A percentile compares a stretch with the other conserved stretches of the same genome.
phyloP scores from a whole-genome alignment of 2,113 vertebrate species.

The Ceuthmochares aereus region DNA sequence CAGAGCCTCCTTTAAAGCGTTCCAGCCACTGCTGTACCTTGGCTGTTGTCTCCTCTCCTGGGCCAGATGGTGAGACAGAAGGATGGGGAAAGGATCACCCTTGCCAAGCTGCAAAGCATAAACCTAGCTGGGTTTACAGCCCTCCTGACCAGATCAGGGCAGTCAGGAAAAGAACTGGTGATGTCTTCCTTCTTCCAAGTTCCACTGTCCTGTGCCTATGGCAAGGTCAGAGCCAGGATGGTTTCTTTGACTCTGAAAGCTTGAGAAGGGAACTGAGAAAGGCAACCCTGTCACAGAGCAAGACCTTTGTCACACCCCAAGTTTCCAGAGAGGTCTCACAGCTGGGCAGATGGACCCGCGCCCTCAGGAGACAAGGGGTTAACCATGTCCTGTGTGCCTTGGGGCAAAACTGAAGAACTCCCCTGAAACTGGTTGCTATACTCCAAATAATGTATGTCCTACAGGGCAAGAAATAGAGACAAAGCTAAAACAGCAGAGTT shows the following conservation, averaged over 20 bases:
- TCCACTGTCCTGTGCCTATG: too few relatives aligned
- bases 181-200: background rate
- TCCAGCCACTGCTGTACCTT: accelerated
- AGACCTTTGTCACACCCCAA: background rate
- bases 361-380: background rate
- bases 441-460: background rate
- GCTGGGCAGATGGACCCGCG: background rate
- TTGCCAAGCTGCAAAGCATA: background rate
- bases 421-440: accelerated
- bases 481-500: background rate
- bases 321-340: background rate
- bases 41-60: background rate
- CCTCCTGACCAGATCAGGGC: background rate
- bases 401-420: background rate
- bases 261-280: background rate
- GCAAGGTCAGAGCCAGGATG: accelerated
- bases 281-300: background rate
- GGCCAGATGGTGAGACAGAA: background rate
- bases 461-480: conserved; percentile 9
- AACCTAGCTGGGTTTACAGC: background rate
- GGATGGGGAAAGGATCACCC: background rate
- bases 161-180: background rate
- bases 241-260: background rate
- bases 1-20: background rate
- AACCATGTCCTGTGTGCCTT: background rate